Evolutionary conservation across 2,113 vertebrate species (phyloP).

Genomic region (Benitochromis conjunctus): DNA sequence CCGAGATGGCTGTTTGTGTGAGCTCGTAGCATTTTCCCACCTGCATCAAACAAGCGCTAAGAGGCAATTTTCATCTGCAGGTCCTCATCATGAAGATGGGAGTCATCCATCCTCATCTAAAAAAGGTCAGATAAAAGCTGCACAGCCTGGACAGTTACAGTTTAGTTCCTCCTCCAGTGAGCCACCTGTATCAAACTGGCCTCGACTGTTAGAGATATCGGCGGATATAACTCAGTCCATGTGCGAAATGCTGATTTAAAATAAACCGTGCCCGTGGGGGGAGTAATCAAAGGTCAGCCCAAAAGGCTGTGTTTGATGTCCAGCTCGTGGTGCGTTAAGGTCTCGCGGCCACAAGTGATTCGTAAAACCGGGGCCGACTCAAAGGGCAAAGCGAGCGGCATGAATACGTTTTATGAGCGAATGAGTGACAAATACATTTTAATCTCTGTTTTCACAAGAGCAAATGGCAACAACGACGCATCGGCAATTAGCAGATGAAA

Average conservation of each 20-base stretch:
- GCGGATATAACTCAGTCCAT: not conserved
- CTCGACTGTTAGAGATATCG: not conserved
- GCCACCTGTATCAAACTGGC: slow-evolving; percentile 13
- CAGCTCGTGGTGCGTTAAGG: slow-evolving; percentile 17
- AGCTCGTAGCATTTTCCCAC: not conserved
- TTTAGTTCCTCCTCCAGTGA: not conserved
- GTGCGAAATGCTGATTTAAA: slow-evolving; percentile 22
- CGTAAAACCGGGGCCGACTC: not conserved
- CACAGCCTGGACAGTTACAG: not conserved
- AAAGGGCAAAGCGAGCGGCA: slow-evolving; percentile 52
- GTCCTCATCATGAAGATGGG: not conserved
- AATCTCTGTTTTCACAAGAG: slow-evolving; percentile 43
- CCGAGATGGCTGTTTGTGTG: not conserved
- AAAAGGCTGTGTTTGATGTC: slow-evolving; percentile 54
- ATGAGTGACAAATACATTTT: slow-evolving; percentile 31
- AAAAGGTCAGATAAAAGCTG: slow-evolving; percentile 20
- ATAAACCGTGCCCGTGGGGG: not conserved
- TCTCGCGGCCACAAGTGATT: slow-evolving; percentile 46
- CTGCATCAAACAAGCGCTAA: not conserved
- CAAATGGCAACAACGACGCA: not conserved
- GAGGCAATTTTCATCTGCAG: not conserved
- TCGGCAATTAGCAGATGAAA: slow-evolving; percentile 57
- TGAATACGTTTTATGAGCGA: slow-evolving; percentile 23
- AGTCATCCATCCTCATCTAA: not conserved
- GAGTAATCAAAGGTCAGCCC: slow-evolving; percentile 58